A percentile compares a stretch with the other conserved stretches of the same genome.
Evolutionary conservation across 23 tunicate species (phyloP).

Genomic region (Aplidium turbinatum): DNA sequence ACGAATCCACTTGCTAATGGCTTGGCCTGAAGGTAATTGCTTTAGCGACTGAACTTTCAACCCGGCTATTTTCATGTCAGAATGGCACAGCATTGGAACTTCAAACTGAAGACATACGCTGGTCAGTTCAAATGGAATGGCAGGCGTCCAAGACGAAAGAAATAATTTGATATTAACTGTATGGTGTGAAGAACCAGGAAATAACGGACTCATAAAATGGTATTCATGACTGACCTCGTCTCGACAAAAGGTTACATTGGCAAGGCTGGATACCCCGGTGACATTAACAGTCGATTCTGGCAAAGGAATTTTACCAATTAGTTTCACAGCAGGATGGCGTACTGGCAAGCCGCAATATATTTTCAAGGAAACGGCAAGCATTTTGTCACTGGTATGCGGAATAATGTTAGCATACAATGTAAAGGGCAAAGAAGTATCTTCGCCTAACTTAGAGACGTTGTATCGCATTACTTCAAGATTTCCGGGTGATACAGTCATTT

Average conservation of each 20-base stretch:
- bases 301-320: constrained; percentile 29
- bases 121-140: constrained; percentile 28
- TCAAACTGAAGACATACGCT: constrained; percentile 39
- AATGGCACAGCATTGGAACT: constrained; percentile 57
- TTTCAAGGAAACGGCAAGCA: constrained; percentile 27
- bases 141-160: constrained; percentile 39
- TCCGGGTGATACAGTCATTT: constrained; percentile 23
- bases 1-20: constrained; percentile 39
- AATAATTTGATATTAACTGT: constrained; percentile 7
- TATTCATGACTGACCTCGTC: constrained; percentile 15
- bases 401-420: constrained; percentile 27
- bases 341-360: constrained; percentile 42
- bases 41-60: constrained; percentile 28
- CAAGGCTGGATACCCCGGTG: constrained; percentile 20
- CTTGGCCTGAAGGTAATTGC: neutral
- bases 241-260: constrained; percentile 21
- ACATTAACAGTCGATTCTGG: constrained; percentile 27
- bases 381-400: constrained; percentile 13
- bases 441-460: neutral
- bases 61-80: constrained; percentile 20
- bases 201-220: constrained; percentile 27
- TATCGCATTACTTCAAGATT: constrained; percentile 20
- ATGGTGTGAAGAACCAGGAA: constrained; percentile 48
- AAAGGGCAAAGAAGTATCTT: constrained; percentile 37
- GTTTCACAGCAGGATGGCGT: constrained; percentile 43